phyloP scores from a whole-genome alignment of 1,140 invertebrate genomes.

The Solenopsis invicta region DNA sequence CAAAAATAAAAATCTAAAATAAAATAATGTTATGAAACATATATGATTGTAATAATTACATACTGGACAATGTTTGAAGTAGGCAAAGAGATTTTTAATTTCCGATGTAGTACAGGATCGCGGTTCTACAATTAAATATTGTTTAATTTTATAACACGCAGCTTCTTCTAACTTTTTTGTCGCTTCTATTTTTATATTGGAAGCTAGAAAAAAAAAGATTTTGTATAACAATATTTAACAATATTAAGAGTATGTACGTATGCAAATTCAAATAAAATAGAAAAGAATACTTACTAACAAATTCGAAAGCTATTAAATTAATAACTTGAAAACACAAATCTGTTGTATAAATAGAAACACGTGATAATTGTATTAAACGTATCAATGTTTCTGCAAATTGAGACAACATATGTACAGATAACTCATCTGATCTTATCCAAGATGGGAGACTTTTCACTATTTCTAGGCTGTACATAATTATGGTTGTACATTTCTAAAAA shows the following conservation, averaged over 20 bases:
- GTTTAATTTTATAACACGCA: conserved; percentile 78
- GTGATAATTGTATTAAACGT: conserved; percentile 64
- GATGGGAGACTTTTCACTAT: conserved; percentile 74
- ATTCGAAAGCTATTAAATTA: conserved; percentile 70
- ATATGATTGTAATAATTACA: conserved; percentile 48
- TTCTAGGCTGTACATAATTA: conserved; percentile 70
- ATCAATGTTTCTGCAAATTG: conserved; percentile 61
- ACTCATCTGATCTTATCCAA: conserved; percentile 68
- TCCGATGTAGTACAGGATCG: conserved; percentile 69
- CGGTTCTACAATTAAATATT: conserved; percentile 76
- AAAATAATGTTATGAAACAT: conserved; percentile 20
- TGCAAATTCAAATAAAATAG: conserved; percentile 26
- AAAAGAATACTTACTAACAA: conserved; percentile 71
- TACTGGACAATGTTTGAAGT: conserved; percentile 78
- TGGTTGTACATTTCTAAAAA: conserved; percentile 70
- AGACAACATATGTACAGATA: conserved; percentile 49
- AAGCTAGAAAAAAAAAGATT: conserved; percentile 31
- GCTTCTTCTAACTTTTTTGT: conserved; percentile 61
- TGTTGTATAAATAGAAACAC: conserved; percentile 40
- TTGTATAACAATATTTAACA: conserved; percentile 4
- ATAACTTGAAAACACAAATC: conserved; percentile 78
- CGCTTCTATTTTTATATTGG: not conserved
- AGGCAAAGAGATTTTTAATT: conserved; percentile 72
- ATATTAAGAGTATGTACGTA: not conserved
- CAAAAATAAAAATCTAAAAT: conserved; percentile 22